Evolutionary conservation across 2,113 vertebrate species (phyloP).

Genomic region (Poicephalus gulielmi): DNA sequence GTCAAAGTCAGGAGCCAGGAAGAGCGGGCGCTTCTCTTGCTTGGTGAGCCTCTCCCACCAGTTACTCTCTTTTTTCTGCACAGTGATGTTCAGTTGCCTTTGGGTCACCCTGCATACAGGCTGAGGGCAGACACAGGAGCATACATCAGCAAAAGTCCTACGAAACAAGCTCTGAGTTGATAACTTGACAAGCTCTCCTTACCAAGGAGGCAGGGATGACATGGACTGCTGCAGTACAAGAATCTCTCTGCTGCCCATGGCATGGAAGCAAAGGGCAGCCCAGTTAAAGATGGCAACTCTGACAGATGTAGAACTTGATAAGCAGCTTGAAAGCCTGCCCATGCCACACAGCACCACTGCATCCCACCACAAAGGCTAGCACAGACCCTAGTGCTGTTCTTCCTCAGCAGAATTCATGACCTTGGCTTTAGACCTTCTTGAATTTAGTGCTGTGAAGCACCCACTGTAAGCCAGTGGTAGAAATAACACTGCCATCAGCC

Average conservation of each 20-base stretch:
- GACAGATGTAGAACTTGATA: neutral
- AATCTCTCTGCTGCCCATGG: neutral
- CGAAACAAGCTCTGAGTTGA: neutral
- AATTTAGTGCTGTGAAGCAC: neutral
- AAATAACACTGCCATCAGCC: neutral
- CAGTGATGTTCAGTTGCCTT: conserved; percentile 89
- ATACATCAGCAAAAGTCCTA: neutral
- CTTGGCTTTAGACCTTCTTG: neutral
- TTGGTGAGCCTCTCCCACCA: conserved; percentile 92
- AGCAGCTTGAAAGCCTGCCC: neutral
- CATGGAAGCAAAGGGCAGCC: neutral
- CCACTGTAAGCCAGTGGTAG: neutral
- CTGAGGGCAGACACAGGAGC: conserved; percentile 54
- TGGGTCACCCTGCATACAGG: conserved; percentile 85
- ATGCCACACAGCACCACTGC: neutral
- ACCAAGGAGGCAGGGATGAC: neutral
- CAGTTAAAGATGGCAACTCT: neutral
- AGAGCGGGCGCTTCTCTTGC: conserved; percentile 89
- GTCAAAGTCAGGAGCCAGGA: conserved; percentile 92
- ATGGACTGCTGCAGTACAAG: neutral
- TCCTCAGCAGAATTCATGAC: neutral
- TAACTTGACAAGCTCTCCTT: neutral
- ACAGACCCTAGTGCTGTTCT: neutral
- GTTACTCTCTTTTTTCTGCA: conserved; percentile 83
- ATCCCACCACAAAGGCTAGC: neutral